phyloP scores from a whole-genome alignment of 2,113 vertebrate species.

The Tapirus terrestris region DNA sequence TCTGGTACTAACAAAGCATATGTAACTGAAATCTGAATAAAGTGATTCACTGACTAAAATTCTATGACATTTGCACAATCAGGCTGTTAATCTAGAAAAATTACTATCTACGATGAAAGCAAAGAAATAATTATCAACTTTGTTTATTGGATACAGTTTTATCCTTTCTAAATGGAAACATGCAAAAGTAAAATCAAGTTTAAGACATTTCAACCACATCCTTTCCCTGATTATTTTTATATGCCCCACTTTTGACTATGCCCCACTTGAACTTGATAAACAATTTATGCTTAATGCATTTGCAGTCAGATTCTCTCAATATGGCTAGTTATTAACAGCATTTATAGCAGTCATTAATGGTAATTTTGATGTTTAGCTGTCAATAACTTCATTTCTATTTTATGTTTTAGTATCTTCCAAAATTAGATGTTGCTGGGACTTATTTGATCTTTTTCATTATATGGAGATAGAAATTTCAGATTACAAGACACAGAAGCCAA shows the following conservation, averaged over 20 bases:
- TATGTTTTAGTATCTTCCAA: not conserved
- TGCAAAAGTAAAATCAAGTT: not conserved
- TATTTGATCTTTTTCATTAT: not conserved
- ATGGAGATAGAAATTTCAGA: not conserved
- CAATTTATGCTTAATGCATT: not conserved
- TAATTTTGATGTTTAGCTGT: not conserved
- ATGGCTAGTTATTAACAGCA: not conserved
- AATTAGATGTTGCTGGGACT: not conserved
- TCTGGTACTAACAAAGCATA: not conserved
- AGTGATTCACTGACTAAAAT: not conserved
- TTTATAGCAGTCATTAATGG: not conserved
- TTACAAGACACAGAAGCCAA: no score
- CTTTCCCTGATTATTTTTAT: not conserved
- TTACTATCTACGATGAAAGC: not conserved
- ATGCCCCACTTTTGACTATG: not conserved
- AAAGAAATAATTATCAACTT: not conserved
- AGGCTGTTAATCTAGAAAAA: not conserved
- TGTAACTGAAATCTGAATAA: not conserved
- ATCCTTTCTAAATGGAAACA: not conserved
- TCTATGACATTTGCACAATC: not conserved
- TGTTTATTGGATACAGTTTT: not conserved
- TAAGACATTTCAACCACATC: not conserved
- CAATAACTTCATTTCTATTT: conserved; percentile 33
- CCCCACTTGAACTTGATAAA: not conserved
- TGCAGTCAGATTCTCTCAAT: not conserved